Conservation (phyloP, 2,113 vertebrate species). For the Hippocampus comes region DNA sequence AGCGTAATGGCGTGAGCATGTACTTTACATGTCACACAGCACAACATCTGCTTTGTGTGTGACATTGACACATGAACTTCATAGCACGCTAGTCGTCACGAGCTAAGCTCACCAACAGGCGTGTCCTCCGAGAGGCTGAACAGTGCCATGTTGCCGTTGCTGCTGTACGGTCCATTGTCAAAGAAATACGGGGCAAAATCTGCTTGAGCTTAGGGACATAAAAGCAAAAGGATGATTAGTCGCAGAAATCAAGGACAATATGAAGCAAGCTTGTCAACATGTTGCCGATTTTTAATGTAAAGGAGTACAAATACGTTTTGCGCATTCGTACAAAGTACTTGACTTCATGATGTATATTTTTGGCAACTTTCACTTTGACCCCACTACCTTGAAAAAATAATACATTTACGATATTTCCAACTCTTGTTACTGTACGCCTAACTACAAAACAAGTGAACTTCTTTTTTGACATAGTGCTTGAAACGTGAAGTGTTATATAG, state of each 20-base stretch:
- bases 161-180: slow-evolving; percentile 87
- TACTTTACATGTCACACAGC: slow-evolving; percentile 7
- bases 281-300: no score
- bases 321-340: no score
- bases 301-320: no score
- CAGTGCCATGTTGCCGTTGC: slow-evolving; percentile 90
- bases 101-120: slow-evolving; percentile 78
- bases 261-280: no score
- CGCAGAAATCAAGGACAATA: no score
- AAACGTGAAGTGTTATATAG: no score
- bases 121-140: slow-evolving; percentile 94
- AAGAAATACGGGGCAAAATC: slow-evolving; percentile 95
- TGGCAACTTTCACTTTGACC: no score
- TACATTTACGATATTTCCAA: not conserved
- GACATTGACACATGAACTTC: not conserved
- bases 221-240: not conserved
- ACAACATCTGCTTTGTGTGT: slow-evolving; percentile 28
- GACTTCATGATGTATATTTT: no score
- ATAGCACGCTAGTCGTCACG: slow-evolving; percentile 1
- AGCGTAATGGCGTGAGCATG: not conserved
- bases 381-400: no score
- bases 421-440: no score
- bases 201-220: slow-evolving; percentile 70
- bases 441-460: no score
- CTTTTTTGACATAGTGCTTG: no score